Percentiles rank a stretch among this genome's conserved stretches.
These are phyloP conservation scores for Polyploca ridens DNA, from an alignment of 2,888 invertebrate species.

Conservation along the genomic window DNA sequence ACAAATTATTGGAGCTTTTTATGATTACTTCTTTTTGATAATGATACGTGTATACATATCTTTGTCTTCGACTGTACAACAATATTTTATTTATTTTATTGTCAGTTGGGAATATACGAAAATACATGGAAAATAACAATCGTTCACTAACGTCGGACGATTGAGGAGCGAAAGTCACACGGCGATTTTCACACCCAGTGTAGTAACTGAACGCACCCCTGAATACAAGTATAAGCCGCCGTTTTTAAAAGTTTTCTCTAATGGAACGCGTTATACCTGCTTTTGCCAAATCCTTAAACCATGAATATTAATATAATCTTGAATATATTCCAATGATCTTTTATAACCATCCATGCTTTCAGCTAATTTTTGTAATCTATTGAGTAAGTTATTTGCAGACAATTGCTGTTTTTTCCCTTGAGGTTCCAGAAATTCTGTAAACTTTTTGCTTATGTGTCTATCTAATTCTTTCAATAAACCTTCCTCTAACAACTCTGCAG, in stretches of 20 bases:
- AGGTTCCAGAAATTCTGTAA: slow-evolving; percentile 73
- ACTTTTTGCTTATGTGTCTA: slow-evolving; percentile 81
- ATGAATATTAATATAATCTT: slow-evolving; percentile 98
- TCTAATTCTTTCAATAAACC: slow-evolving; percentile 96
- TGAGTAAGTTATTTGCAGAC: slow-evolving; percentile 57
- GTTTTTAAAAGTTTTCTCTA: background rate
- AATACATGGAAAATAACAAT: no score
- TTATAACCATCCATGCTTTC: slow-evolving; percentile 96
- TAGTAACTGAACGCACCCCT: no score
- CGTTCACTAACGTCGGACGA: no score
- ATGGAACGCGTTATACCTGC: slow-evolving; percentile 84
- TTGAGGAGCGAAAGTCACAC: no score
- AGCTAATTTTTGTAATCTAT: slow-evolving; percentile 89
- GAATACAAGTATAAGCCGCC: no score
- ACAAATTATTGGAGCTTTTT: no score
- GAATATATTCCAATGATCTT: slow-evolving; percentile 98
- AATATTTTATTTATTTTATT: no score
- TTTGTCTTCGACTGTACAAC: no score
- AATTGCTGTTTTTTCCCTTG: slow-evolving; percentile 86
- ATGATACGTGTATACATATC: no score
- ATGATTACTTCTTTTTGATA: no score
- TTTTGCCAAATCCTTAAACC: slow-evolving; percentile 98
- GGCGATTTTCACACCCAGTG: no score
- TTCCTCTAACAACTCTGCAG: slow-evolving; percentile 96
- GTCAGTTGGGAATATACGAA: no score